These are phyloP conservation scores for Glaucomys volans DNA, from an alignment of 2,113 vertebrate species.

Conservation along the genomic window DNA sequence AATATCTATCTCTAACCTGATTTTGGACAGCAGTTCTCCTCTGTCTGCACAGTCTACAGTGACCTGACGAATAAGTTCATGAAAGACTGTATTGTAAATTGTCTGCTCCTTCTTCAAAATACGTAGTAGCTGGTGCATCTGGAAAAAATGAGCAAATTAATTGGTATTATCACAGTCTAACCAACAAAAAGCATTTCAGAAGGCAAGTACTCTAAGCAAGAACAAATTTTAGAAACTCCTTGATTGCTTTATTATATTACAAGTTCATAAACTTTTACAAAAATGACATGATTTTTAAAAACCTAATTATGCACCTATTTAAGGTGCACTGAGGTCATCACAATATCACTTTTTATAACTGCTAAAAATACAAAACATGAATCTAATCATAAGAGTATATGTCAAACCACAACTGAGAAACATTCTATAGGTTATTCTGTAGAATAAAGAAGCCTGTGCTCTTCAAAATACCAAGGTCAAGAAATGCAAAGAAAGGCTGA, in stretches of 20 bases:
- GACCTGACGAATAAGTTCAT: slow-evolving; percentile 95
- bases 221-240: not conserved
- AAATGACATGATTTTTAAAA: slow-evolving; percentile 19
- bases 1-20: slow-evolving; percentile 87
- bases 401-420: slow-evolving; percentile 4
- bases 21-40: slow-evolving; percentile 93
- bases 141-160: slow-evolving; percentile 53
- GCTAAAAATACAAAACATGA: slow-evolving; percentile 12
- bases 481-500: not conserved
- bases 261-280: not conserved
- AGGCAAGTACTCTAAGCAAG: not conserved
- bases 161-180: not conserved
- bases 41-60: slow-evolving; percentile 92
- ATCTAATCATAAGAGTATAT: not conserved
- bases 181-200: not conserved
- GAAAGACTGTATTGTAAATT: slow-evolving; percentile 94
- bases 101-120: slow-evolving; percentile 92
- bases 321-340: not conserved
- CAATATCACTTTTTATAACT: not conserved
- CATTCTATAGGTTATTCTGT: not conserved
- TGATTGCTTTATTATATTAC: not conserved
- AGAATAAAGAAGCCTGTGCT: not conserved
- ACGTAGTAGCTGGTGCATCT: slow-evolving; percentile 92
- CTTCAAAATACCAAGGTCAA: not conserved
- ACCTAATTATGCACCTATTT: not conserved